A percentile compares a stretch with the other conserved stretches of the same genome.
Evolutionary conservation across 2,888 invertebrate species (phyloP).

Genomic region (Sialis fuliginosa): DNA sequence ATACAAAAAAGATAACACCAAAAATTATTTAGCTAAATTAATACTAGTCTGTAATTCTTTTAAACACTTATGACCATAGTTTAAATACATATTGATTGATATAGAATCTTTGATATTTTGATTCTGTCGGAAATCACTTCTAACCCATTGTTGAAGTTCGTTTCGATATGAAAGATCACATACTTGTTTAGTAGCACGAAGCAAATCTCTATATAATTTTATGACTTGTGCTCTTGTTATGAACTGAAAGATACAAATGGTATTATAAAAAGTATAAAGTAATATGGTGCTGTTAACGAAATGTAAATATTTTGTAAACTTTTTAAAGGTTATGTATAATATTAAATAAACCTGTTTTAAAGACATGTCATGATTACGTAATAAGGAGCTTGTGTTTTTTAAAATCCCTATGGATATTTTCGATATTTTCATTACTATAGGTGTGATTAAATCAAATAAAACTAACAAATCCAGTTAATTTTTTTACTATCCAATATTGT

Average conservation of each 20-base stretch:
- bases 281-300: neutral
- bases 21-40: slow-evolving; percentile 32
- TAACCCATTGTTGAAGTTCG: slow-evolving; percentile 56
- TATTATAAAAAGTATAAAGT: neutral
- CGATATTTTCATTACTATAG: too few relatives aligned
- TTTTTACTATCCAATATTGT: neutral
- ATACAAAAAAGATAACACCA: neutral
- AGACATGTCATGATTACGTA: too few relatives aligned
- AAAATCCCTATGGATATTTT: too few relatives aligned
- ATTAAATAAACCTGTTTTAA: too few relatives aligned
- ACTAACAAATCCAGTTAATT: too few relatives aligned
- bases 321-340: neutral
- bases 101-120: slow-evolving; percentile 53
- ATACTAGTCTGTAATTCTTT: slow-evolving; percentile 47
- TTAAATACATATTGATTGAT: slow-evolving; percentile 50
- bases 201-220: slow-evolving; percentile 54
- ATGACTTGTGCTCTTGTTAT: slow-evolving; percentile 62
- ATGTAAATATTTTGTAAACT: neutral
- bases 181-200: slow-evolving; percentile 46
- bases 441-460: too few relatives aligned
- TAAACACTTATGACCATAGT: slow-evolving; percentile 49
- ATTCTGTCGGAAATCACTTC: slow-evolving; percentile 54
- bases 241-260: slow-evolving; percentile 38
- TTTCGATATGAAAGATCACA: slow-evolving; percentile 40
- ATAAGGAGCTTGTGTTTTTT: too few relatives aligned